These are phyloP conservation scores for Agrilus biguttatus DNA, from an alignment of 2,888 invertebrate species.

Conservation along the genomic window DNA sequence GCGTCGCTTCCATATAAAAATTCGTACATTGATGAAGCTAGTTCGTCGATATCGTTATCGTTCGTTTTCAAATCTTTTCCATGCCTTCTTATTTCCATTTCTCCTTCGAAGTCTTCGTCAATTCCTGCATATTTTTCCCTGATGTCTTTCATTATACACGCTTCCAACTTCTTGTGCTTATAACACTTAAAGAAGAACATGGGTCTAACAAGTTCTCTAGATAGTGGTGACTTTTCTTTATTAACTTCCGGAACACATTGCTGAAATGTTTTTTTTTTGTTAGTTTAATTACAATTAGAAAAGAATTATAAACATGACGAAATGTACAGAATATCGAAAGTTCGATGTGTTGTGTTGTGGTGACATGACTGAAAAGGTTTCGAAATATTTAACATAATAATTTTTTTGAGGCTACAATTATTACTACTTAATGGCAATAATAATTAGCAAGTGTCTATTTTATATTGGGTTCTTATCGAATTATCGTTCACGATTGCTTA, in stretches of 20 bases:
- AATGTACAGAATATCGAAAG: too few species aligned
- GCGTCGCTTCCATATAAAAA: conserved; percentile 45
- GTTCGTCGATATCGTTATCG: conserved; percentile 34
- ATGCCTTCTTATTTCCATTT: conserved; percentile 34
- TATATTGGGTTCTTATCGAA: too few species aligned
- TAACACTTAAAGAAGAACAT: conserved; percentile 64
- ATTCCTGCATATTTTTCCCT: conserved; percentile 42
- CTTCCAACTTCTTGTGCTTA: conserved; percentile 58
- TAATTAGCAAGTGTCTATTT: too few species aligned
- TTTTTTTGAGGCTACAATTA: too few species aligned
- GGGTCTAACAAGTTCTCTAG: conserved; percentile 47
- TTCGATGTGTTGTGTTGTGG: too few species aligned
- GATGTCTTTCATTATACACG: conserved; percentile 58
- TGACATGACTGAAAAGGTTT: too few species aligned
- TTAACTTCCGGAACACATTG: conserved; percentile 56
- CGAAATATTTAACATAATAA: too few species aligned
- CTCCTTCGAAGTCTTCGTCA: conserved; percentile 43
- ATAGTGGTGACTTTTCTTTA: conserved; percentile 45
- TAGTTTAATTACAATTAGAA: too few species aligned
- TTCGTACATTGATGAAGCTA: conserved; percentile 46
- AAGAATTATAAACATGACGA: background rate
- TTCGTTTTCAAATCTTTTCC: conserved; percentile 35
- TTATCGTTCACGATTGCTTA: too few species aligned
- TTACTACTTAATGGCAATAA: too few species aligned
- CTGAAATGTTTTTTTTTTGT: conserved; percentile 30